A percentile compares a stretch with the other conserved stretches of the same genome.
These are phyloP conservation scores for Chirona hameri DNA, from an alignment of 2,888 invertebrate genomes.

Conservation along the genomic window DNA sequence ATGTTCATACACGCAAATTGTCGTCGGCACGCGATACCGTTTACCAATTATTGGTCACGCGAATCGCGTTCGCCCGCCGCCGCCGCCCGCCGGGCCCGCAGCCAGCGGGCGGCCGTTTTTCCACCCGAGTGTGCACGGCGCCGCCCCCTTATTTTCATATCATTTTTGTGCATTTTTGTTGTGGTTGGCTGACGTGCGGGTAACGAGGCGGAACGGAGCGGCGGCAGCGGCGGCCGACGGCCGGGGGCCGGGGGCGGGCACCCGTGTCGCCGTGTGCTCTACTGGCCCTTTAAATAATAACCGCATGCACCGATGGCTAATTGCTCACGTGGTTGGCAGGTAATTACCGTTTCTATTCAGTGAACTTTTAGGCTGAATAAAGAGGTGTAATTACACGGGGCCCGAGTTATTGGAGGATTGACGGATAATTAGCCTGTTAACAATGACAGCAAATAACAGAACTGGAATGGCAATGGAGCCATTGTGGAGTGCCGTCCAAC, in stretches of 20 bases:
- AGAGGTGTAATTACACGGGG: constrained; percentile 9
- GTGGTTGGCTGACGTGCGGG: background rate
- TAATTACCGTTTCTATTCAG: constrained; percentile 10
- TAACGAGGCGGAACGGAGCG: background rate
- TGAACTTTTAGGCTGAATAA: constrained; percentile 9
- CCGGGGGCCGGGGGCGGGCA: background rate
- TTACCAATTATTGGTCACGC: constrained; percentile 29
- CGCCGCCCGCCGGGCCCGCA: background rate
- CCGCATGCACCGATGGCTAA: constrained; percentile 1
- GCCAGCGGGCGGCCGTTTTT: background rate
- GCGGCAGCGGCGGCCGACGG: background rate
- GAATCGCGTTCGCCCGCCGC: background rate
- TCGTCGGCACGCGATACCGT: constrained; percentile 6
- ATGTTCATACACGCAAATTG: constrained; percentile 12
- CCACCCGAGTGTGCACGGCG: background rate
- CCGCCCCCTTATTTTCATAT: constrained; percentile 9
- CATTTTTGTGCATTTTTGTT: constrained; percentile 10
- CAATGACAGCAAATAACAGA: constrained; percentile 6
- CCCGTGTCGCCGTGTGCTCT: background rate
- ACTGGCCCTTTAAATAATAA: constrained; percentile 11
- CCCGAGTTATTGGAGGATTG: background rate
- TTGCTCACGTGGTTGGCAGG: constrained; percentile 4
- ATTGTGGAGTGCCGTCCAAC: background rate
- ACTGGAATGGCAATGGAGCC: background rate
- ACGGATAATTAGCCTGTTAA: background rate